A percentile compares a stretch with the other conserved stretches of the same genome.
phyloP scores from a whole-genome alignment of 2,888 invertebrate genomes.

The Lithophane ornitopus region DNA sequence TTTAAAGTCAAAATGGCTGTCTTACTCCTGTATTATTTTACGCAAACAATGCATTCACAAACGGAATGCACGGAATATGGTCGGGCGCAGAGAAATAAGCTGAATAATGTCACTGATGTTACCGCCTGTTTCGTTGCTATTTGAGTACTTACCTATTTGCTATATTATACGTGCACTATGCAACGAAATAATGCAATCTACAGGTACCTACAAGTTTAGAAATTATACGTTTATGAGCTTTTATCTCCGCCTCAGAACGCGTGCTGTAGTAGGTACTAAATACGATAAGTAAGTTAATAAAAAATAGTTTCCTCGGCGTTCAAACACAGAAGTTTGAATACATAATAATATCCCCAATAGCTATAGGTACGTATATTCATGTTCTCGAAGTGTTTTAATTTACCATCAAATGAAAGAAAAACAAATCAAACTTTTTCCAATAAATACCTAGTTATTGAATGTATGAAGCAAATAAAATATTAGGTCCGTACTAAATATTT shows the following conservation, averaged over 20 bases:
- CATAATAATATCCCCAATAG: not conserved
- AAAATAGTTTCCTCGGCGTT: not conserved
- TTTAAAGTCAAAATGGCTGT: constrained; percentile 30
- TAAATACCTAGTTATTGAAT: not conserved
- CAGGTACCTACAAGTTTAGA: not conserved
- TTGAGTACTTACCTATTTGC: constrained; percentile 15
- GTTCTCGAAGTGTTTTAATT: not conserved
- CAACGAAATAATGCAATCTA: constrained; percentile 29
- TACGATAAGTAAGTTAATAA: not conserved
- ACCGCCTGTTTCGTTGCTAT: constrained; percentile 48
- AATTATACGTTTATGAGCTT: not conserved
- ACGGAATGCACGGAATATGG: constrained; percentile 73
- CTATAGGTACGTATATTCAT: not conserved
- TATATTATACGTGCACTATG: constrained; percentile 12
- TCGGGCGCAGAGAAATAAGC: constrained; percentile 78
- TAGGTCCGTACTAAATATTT: constrained; percentile 44
- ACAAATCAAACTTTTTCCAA: not conserved
- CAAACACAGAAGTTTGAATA: not conserved
- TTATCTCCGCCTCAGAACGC: not conserved
- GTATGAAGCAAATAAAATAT: constrained; percentile 28
- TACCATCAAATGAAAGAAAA: not conserved
- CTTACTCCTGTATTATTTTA: constrained; percentile 56
- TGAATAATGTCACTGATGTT: constrained; percentile 75
- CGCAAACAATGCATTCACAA: constrained; percentile 74
- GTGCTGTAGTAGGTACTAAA: not conserved